Percentiles rank a stretch among this genome's conserved stretches.
phyloP scores from a whole-genome alignment of 1,140 invertebrate species.

The Drosophila murphyi region DNA sequence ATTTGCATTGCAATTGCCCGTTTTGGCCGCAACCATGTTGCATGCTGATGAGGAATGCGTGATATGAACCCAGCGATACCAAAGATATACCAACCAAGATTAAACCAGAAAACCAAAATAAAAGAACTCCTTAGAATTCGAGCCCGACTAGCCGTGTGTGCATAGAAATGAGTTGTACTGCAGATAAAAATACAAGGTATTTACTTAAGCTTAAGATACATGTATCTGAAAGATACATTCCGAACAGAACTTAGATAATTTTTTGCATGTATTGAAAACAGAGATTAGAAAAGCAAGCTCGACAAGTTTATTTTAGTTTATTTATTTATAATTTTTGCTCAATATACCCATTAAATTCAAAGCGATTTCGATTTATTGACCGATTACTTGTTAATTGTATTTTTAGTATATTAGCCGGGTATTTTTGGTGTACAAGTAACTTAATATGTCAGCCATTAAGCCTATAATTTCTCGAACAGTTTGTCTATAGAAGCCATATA shows the following conservation, averaged over 20 bases:
- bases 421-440: too few species aligned
- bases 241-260: too few species aligned
- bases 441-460: neutral
- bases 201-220: neutral
- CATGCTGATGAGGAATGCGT: constrained; percentile 61
- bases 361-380: too few species aligned
- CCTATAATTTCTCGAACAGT: neutral
- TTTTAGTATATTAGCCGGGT: too few species aligned
- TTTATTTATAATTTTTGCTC: too few species aligned
- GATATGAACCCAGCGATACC: constrained; percentile 44
- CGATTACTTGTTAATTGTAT: too few species aligned
- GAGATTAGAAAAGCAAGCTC: too few species aligned
- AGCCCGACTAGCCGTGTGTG: neutral
- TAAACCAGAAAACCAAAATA: neutral
- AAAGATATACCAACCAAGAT: constrained; percentile 14
- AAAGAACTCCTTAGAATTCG: neutral
- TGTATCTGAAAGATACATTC: neutral
- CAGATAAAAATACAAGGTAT: neutral
- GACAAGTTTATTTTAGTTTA: too few species aligned
- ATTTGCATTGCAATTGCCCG: constrained; percentile 62
- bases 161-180: neutral
- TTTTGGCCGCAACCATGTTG: constrained; percentile 52
- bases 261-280: too few species aligned
- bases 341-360: too few species aligned
- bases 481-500: neutral